Conservation (phyloP, 2,797 vertebrate species). For the Anomalospiza imberbis region DNA sequence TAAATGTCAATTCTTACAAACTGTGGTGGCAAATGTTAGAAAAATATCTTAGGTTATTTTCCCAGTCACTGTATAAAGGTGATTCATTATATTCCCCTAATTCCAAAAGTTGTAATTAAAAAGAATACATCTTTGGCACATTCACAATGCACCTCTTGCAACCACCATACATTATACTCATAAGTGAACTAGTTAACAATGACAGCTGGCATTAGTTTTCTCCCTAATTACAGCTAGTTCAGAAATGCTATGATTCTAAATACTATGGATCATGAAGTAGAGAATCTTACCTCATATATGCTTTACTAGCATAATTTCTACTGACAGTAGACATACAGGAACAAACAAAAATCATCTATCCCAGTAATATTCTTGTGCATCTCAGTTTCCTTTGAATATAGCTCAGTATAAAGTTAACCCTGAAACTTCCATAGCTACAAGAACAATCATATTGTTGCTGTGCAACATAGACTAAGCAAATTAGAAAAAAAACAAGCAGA, state of each 20-base stretch:
- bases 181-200: not conserved
- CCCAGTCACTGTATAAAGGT: not conserved
- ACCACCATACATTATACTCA: not conserved
- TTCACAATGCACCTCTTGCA: not conserved
- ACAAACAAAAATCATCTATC: not conserved
- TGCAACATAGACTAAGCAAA: not conserved
- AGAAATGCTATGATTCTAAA: not conserved
- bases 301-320: not conserved
- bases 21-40: not conserved
- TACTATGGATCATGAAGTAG: not conserved
- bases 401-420: not conserved
- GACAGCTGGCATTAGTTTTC: not conserved
- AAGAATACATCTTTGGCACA: not conserved
- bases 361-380: not conserved
- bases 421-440: not conserved
- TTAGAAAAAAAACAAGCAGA: not conserved
- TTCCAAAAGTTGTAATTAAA: not conserved
- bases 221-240: not conserved
- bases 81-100: not conserved
- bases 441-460: not conserved
- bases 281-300: not conserved
- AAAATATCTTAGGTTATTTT: not conserved
- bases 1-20: not conserved
- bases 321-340: not conserved
- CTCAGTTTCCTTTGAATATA: not conserved